Evolutionary conservation across 2,113 vertebrate genomes (phyloP).

Genomic region (Clupea harengus): DNA sequence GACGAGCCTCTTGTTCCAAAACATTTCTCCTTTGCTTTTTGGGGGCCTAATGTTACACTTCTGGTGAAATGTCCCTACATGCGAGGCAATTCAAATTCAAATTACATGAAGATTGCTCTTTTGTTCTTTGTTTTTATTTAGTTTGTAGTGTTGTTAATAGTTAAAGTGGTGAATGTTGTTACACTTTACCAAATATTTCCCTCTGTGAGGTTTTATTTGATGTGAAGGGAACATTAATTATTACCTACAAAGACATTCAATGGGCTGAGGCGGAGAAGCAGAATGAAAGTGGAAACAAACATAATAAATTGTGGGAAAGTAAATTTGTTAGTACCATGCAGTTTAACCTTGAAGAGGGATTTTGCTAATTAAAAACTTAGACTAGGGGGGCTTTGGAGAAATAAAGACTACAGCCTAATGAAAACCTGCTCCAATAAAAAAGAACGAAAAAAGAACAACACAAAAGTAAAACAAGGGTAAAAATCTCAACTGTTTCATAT

Average conservation of each 20-base stretch:
- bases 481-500: background rate
- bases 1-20: background rate
- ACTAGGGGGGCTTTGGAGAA: constrained; percentile 39
- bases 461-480: background rate
- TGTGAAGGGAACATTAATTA: background rate
- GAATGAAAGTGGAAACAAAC: constrained; percentile 15
- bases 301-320: constrained; percentile 42
- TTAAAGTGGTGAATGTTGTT: background rate
- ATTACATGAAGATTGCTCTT: background rate
- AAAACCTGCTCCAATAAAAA: background rate
- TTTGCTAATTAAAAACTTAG: constrained; percentile 54
- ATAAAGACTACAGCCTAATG: constrained; percentile 1
- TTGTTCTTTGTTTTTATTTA: background rate
- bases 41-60: background rate
- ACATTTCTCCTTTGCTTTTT: background rate
- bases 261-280: background rate
- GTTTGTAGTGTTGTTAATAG: background rate
- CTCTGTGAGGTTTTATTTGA: background rate
- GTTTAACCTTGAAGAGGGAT: constrained; percentile 52
- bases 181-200: background rate
- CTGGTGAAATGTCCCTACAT: background rate
- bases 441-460: constrained; percentile 32
- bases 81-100: background rate
- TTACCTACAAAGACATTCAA: background rate
- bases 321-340: constrained; percentile 27